Evolutionary conservation across 2,113 vertebrate species (phyloP).

Genomic region (Orycteropus afer): DNA sequence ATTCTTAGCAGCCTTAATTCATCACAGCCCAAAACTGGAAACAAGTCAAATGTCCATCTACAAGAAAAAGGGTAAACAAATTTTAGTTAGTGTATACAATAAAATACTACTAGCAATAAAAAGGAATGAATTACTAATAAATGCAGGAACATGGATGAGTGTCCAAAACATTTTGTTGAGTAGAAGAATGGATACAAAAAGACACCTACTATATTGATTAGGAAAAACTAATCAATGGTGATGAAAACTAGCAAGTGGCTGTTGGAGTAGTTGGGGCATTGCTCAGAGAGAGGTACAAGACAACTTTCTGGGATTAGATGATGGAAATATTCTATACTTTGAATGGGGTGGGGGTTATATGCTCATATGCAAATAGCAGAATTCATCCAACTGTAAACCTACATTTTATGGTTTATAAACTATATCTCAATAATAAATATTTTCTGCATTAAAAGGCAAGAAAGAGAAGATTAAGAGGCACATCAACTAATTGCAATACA

Average conservation of each 20-base stretch:
- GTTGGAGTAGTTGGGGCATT: neutral
- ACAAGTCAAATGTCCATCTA: neutral
- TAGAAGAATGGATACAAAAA: neutral
- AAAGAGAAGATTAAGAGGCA: neutral
- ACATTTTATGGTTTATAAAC: neutral
- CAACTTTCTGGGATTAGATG: neutral
- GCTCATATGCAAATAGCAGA: neutral
- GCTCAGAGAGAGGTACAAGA: neutral
- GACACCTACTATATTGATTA: neutral
- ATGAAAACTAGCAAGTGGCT: neutral
- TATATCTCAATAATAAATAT: neutral
- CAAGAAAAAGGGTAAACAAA: neutral
- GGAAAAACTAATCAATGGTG: neutral
- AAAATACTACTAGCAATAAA: neutral
- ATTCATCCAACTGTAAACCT: neutral
- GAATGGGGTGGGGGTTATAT: neutral
- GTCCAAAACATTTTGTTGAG: constrained; percentile 1
- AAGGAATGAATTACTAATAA: neutral
- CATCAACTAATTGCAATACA: neutral
- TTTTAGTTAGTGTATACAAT: neutral
- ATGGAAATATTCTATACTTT: neutral
- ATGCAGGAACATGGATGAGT: neutral
- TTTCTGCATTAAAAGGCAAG: constrained; percentile 11
- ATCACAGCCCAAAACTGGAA: constrained; percentile 5
- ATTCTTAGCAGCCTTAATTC: neutral